Base-by-base conservation (phyloP, 2,113 vertebrate species). In the Castor canadensis region DNA sequence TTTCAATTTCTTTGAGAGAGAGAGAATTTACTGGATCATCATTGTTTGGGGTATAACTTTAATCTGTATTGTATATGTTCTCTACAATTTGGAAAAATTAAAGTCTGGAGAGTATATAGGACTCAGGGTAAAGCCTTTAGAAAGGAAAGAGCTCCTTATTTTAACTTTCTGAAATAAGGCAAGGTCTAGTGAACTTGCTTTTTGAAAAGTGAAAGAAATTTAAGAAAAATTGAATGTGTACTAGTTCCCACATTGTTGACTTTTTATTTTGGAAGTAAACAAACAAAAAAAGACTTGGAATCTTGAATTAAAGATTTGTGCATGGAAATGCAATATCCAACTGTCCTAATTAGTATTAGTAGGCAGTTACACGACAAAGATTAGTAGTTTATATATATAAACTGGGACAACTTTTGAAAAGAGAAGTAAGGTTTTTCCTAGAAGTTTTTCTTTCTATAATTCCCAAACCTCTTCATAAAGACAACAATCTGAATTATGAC, bases 291-390 rank as follows among this genome's bases (percentile, higher is more conserved):
- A 30, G 43, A 82, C 35, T 87, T 45, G 6, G 35, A 85, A 20
- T 95, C n/a, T 76, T 85, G 66, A 94, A 43, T 93, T 49, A 87
- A 87, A 89, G 54, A 52, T 91, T 66, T 73, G 19, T 72, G 20
- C 77, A 22, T 43, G 38, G 10, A 91, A 93, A 89, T 64, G 17
- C 75, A 69, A 71, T 1, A 66, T 71, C 89, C 52, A 79, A 58
- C 13, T 72, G 11, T 69, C 58, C 81, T 64, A 94, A 80, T 77
- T 92, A 22, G 19, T 72, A 88, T 92, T n/a, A n/a, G 40, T 71
- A 30, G 52, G 60, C 24, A 83, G 28, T 52, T 95, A 43, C 17
- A 22, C 62, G 82, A 75, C 30, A 82, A 62, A 89, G 77, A 76
- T 69, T n/a, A n/a, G n/a, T n/a, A n/a, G 67, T 75, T 7, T 20